phyloP scores from a whole-genome alignment of 2,797 vertebrate genomes.

The Aphelocoma californica region DNA sequence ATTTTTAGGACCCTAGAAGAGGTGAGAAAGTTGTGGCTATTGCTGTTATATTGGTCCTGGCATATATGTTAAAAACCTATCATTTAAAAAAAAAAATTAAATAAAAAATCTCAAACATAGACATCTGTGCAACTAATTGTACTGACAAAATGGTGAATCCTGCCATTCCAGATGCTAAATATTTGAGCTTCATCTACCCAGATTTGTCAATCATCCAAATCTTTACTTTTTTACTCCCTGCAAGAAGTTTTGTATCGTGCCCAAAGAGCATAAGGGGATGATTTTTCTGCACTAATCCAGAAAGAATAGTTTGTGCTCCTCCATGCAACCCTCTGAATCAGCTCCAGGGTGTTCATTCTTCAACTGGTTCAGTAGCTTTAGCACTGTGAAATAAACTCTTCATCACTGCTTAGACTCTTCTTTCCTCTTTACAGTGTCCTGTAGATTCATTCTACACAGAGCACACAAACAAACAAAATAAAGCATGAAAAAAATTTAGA shows the following conservation, averaged over 20 bases:
- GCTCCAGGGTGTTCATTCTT: background rate
- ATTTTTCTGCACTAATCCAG: background rate
- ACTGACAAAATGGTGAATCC: background rate
- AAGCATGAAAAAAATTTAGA: background rate
- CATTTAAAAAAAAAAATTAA: background rate
- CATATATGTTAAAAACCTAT: background rate
- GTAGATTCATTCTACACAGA: background rate
- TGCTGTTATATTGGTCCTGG: background rate
- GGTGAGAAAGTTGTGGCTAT: background rate
- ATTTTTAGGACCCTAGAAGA: background rate
- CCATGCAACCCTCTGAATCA: background rate
- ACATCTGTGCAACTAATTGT: background rate
- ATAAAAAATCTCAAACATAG: background rate
- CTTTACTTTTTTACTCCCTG: background rate
- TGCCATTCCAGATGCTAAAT: background rate
- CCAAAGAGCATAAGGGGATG: background rate
- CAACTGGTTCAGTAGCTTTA: background rate
- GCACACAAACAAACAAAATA: background rate
- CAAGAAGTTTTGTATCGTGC: background rate
- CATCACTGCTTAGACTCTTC: background rate
- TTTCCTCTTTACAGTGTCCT: background rate
- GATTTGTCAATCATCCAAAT: background rate
- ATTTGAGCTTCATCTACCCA: background rate
- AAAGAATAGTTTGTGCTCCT: background rate
- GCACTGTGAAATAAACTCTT: background rate